These are phyloP conservation scores for Lophochroa leadbeateri DNA, from an alignment of 2,113 vertebrate species.

Conservation along the genomic window DNA sequence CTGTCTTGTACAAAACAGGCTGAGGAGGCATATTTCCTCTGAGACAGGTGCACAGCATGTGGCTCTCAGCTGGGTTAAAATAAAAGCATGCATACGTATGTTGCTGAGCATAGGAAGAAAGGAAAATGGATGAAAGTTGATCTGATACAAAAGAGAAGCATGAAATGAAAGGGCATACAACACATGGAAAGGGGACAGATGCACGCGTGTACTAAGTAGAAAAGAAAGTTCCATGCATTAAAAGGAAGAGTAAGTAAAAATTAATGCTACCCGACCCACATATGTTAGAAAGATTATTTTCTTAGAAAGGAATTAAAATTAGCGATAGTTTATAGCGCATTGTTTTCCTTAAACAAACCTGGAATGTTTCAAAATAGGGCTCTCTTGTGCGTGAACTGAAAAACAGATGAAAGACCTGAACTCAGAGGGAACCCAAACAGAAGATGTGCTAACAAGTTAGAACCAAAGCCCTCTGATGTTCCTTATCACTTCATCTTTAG, in stretches of 20 bases:
- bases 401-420: conserved; percentile 24
- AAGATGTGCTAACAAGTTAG: neutral
- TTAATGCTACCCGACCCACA: neutral
- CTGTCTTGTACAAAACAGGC: neutral
- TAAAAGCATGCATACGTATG: conserved; percentile 1
- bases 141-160: neutral
- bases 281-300: neutral
- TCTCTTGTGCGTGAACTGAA: neutral
- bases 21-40: neutral
- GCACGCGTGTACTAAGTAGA: neutral
- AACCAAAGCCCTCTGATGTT: neutral
- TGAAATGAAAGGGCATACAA: conserved; percentile 19
- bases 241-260: neutral
- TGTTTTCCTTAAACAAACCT: neutral
- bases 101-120: neutral
- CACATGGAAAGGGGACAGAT: neutral
- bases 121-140: conserved; percentile 33
- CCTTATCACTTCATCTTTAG: conserved; percentile 34
- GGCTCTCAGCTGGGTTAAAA: conserved; percentile 14
- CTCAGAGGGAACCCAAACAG: neutral
- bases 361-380: neutral
- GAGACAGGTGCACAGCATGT: conserved; percentile 31
- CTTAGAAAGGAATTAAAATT: neutral
- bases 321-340: neutral
- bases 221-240: neutral